Evolutionary conservation across 2,797 vertebrate genomes (phyloP), one percentile per base, ranked within the genome.

Genomic region (Smutsia temminckii): DNA sequence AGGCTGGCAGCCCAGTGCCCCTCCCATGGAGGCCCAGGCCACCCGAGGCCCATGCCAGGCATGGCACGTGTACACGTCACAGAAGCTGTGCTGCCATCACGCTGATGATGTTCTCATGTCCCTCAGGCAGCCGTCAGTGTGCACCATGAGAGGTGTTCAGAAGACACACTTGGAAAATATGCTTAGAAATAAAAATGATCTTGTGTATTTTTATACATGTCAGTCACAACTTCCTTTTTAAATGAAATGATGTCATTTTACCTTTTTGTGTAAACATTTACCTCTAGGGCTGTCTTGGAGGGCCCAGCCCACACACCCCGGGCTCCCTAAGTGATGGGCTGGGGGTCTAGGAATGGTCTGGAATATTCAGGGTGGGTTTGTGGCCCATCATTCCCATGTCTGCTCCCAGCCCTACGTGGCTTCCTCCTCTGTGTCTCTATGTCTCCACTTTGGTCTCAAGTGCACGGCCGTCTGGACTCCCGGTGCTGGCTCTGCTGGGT

Each of bases 61-160:
- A 11, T 46, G 46, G 46, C 46, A 46, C 46, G 2, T 46, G 46
- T 10, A 46, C 46, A 46, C 11, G 25, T 42, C 21, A 27, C 23
- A 0, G 10, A 13, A 32, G 40, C 53, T 1, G 6, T 1, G 13
- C 18, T 0, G 49, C 18, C 2, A 0, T 5, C 0, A 0, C 8
- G 27, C 34, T 8, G 3, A 20, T 37, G 5, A 18, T 0, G 0
- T 1, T 17, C n/a, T 32, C 1, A 6, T 7, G 25, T 46, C 25
- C 25, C 20, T 5, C 4, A n/a, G 42, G 34, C 5, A 2, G 61
- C 29, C 1, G 25, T 23, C 34, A 2, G 2, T 16, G 27, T 21
- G 2, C 0, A 12, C 53, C 46, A 34, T 5, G 20, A 49, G 46
- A 78, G 21, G 49, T 32, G 0, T 21, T 3, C 40, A 63, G 29